Evolutionary conservation across 1,140 invertebrate species (phyloP).

Genomic region (Brachionus koreanus): DNA sequence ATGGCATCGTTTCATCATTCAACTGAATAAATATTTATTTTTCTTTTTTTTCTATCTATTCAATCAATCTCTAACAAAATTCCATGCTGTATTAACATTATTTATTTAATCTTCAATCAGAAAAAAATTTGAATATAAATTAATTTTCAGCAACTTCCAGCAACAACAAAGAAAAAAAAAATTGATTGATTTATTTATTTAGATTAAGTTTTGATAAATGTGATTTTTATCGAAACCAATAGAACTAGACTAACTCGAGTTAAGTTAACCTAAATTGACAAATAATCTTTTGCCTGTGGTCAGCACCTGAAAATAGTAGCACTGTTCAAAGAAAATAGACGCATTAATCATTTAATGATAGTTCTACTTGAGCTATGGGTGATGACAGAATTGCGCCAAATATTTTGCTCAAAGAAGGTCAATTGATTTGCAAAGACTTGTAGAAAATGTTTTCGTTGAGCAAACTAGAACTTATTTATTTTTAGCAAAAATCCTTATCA

Average conservation of each 20-base stretch:
- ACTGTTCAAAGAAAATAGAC: background rate
- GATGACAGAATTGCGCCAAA: background rate
- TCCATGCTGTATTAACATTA: conserved; percentile 12
- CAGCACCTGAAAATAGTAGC: background rate
- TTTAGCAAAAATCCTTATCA: background rate
- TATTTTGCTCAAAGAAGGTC: background rate
- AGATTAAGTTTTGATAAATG: background rate
- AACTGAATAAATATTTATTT: conserved; percentile 6
- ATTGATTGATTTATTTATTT: conserved; percentile 12
- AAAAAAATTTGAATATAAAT: conserved; percentile 28
- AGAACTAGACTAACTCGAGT: too few relatives aligned
- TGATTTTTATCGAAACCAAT: background rate
- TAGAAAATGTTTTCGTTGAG: background rate
- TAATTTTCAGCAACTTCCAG: conserved; percentile 3
- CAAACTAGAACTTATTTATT: conserved; percentile 5
- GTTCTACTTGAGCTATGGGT: background rate
- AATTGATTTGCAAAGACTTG: conserved; percentile 12
- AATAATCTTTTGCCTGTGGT: background rate
- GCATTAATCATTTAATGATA: background rate
- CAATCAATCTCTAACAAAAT: background rate
- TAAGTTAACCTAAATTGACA: background rate
- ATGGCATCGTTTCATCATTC: background rate
- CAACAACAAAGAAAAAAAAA: background rate
- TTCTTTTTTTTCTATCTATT: conserved; percentile 14
- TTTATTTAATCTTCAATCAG: conserved; percentile 1